Evolutionary conservation across 2,888 invertebrate species (phyloP).

Genomic region (Myathropa florea): DNA sequence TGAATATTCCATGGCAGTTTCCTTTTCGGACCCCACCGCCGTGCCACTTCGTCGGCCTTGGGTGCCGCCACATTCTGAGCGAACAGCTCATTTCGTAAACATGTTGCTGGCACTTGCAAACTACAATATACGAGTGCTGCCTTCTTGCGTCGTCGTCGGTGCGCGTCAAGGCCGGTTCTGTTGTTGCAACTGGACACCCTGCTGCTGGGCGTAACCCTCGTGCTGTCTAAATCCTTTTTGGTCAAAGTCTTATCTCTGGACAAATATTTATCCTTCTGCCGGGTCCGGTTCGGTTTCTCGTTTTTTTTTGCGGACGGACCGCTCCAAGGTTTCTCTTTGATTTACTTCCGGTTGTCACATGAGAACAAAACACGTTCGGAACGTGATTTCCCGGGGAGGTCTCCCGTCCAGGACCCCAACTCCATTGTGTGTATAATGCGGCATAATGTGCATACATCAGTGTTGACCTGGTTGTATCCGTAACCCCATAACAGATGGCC

Average conservation of each 20-base stretch:
- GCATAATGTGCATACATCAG: conserved; percentile 31
- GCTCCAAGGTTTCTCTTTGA: conserved; percentile 1
- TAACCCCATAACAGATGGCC: conserved; percentile 12
- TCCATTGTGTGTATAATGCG: conserved; percentile 17
- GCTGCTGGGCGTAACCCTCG: conserved; percentile 42
- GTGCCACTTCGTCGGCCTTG: conserved; percentile 25
- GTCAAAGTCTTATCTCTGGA: conserved; percentile 5
- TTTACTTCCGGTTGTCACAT: conserved; percentile 26
- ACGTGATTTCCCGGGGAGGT: not conserved
- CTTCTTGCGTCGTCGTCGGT: not conserved
- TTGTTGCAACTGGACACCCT: not conserved
- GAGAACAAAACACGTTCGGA: not conserved
- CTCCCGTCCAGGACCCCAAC: not conserved
- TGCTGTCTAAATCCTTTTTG: not conserved
- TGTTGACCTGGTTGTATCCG: conserved; percentile 49
- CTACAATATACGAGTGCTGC: not conserved
- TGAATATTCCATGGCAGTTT: conserved; percentile 55
- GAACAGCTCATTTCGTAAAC: conserved; percentile 18
- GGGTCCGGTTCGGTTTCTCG: not conserved
- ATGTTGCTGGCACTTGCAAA: conserved; percentile 14
- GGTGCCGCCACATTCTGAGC: conserved; percentile 23
- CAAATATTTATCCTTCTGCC: conserved; percentile 12
- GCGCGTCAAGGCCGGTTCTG: conserved; percentile 13
- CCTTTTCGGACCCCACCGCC: not conserved
- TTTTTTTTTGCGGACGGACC: not conserved